Evolutionary conservation across 2,888 invertebrate species (phyloP), one percentile per base, ranked within the genome.

Genomic region (Adineta ricciae): DNA sequence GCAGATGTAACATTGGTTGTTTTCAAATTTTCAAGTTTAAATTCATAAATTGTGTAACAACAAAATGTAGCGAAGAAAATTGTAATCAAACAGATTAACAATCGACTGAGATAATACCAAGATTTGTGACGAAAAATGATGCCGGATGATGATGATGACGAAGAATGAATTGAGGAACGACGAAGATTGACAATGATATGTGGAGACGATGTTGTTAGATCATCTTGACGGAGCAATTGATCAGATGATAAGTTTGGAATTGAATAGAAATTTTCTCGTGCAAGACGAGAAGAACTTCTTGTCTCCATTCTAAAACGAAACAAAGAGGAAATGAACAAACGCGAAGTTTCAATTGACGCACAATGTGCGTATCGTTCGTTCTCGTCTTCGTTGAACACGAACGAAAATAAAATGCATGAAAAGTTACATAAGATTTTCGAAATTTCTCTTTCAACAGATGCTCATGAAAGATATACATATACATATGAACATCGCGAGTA

Each of bases 211-310:
- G 24, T 78, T 78, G 41, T 38, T 41, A 78, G n/a, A 41, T 78
- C 41, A 41, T 41, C 41, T n/a, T 24, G 41, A 41, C 41, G 38
- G 19, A 78, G 32, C 41, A 78, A 78, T 78, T 38, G 9, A 78
- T 38, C 41, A 24, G 78, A 78, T 19, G 78, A 78, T 41, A 41
- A 38, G n/a, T 78, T 78, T 78, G 78, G 78, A 24, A 78, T 14
- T 24, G 78, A 78, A 78, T 78, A 78, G 16, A 78, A 78, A 41
- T 78, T 41, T 78, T 41, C 78, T 41, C 78, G 78, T 41, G 78
- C 38, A n/a, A 27, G 27, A 64, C 56, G 14, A 64, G 9, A 27
- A 64, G 41, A 24, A 41, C 9, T n/a, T 24, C 19, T 78, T 78
- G 78, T 24, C 41, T 41, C 3, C 41, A 78, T 78, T 78, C 78